phyloP scores from a whole-genome alignment of 2,888 invertebrate genomes.

The Leptarthrus brevirostris region DNA sequence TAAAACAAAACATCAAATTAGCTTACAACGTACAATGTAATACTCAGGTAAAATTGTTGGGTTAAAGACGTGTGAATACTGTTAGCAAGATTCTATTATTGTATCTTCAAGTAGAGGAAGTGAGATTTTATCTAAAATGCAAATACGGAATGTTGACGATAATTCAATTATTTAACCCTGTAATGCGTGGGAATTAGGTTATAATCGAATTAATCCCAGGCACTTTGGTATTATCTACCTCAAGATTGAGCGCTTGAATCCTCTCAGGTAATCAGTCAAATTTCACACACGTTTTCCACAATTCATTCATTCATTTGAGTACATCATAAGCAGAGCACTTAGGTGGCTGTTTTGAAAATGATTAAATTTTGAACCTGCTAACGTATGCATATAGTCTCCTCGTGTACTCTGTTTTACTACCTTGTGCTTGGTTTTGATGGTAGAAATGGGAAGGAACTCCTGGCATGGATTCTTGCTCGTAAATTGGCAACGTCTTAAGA shows the following conservation, averaged over 20 bases:
- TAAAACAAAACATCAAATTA: neutral
- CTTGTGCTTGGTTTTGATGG: neutral
- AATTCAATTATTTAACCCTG: conserved; percentile 19
- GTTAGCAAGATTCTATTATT: too few species aligned
- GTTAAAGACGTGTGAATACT: too few species aligned
- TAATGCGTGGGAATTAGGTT: neutral
- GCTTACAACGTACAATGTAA: neutral
- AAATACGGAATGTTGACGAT: neutral
- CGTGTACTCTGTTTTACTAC: too few species aligned
- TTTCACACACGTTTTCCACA: conserved; percentile 29
- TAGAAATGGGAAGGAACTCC: neutral
- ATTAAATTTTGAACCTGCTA: conserved; percentile 15
- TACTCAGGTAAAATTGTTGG: too few species aligned
- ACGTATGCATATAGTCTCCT: conserved; percentile 13
- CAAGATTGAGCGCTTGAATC: too few species aligned
- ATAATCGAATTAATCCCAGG: conserved; percentile 7
- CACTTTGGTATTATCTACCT: conserved; percentile 2
- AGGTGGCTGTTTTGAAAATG: neutral
- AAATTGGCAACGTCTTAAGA: neutral
- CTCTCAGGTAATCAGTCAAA: conserved; percentile 6
- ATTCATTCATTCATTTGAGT: conserved; percentile 22
- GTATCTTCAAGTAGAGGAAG: too few species aligned
- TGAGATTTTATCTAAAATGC: neutral
- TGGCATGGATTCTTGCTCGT: neutral
- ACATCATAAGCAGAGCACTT: neutral